Conservation (phyloP, 92 coral and sea anemone genomes). For the Phenganax stokvisi region DNA sequence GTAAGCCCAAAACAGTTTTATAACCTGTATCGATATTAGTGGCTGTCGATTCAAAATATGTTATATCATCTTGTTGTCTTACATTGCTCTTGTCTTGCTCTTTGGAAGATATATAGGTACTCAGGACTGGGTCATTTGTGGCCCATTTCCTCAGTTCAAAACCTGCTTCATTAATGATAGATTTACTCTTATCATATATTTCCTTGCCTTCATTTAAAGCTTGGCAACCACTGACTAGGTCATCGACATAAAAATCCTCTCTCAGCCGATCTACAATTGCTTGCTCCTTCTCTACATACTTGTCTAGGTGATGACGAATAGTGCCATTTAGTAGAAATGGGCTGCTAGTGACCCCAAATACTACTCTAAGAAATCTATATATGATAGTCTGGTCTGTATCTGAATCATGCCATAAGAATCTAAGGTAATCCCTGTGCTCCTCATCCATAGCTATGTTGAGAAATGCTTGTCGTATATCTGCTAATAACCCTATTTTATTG, state of each 20-base stretch:
- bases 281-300: background rate
- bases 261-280: background rate
- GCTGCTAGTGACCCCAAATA: background rate
- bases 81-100: background rate
- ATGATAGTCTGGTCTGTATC: background rate
- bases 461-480: constrained; percentile 15
- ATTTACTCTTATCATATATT: constrained; percentile 1
- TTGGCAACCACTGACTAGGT: constrained; percentile 6
- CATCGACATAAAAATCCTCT: constrained; percentile 19
- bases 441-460: background rate
- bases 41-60: background rate
- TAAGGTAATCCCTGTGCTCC: background rate
- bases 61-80: background rate
- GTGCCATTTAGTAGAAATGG: constrained; percentile 23
- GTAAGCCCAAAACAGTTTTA: constrained; percentile 3
- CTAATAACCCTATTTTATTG: background rate
- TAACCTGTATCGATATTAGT: background rate
- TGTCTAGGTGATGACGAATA: constrained; percentile 1
- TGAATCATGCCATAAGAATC: background rate
- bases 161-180: constrained; percentile 8
- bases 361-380: constrained; percentile 1
- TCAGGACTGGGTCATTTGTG: background rate
- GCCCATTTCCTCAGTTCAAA: constrained; percentile 30
- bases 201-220: background rate
- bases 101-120: background rate